Base-by-base conservation (phyloP, 2,797 vertebrate genomes). In the Linurgus olivaceus region DNA sequence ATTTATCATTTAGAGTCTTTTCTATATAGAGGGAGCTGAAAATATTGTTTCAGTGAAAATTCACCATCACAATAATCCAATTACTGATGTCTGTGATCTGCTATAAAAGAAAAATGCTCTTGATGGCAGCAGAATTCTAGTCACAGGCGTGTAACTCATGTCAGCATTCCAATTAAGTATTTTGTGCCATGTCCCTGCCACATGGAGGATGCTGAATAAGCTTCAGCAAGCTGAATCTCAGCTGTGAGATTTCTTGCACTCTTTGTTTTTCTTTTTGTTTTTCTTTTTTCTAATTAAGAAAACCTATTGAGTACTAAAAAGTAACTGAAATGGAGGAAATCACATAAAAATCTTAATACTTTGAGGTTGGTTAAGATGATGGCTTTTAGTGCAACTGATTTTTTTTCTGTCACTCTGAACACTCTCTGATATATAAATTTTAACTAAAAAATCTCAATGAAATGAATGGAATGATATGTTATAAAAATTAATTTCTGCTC, bases 41-140 rank as follows among this genome's bases (percentile, higher is more conserved):
- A 38, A 85, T 94, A 89, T 81, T 96, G 82, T 73, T 95, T 91
- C 58, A 93, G 75, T 87, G 88, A 92, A 96, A 95, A 95, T 96
- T 93, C 58, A 33, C 83, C 17, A 14, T 85, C 74, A 86, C 79
- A 79, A 67, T 91, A 96, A 97, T 93, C 85, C 94, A 91, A 95
- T 94, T 97, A 97, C 87, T 91, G 40, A 93, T 61, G 25, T 35
- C 76, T 91, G 91, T 96, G 86, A 94, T 95, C 87, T 98, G 98
- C 97, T 98, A 98, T 98, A 77, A 98, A 97, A 90, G 61, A 97
- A 97, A 97, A 95, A 97, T 97, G 67, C 97, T 98, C 98, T 97
- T 98, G 98, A 98, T 98, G 98, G 98, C 98, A 98, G 97, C 95
- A 98, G 96, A 98, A 97, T 98, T 97, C 97, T 97, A 97, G 97